Evolutionary conservation across 2,797 vertebrate genomes (phyloP).

Genomic region (Lagorchestes hirsutus): DNA sequence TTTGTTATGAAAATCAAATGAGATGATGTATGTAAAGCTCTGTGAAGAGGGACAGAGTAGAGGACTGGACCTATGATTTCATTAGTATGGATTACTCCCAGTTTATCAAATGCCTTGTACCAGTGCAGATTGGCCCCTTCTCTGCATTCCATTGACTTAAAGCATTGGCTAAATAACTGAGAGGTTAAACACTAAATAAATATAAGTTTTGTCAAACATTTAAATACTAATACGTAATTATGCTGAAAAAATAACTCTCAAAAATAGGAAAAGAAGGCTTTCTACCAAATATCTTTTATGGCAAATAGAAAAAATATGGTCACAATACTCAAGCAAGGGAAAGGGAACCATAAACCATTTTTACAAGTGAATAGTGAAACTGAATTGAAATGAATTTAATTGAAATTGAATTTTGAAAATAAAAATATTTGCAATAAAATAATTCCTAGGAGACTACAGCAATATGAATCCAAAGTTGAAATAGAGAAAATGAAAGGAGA

Average conservation of each 20-base stretch:
- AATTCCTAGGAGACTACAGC: not conserved
- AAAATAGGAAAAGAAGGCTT: not conserved
- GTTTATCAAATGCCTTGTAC: not conserved
- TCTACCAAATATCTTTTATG: not conserved
- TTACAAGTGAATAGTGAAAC: not conserved
- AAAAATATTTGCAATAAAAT: not conserved
- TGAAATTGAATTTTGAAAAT: not conserved
- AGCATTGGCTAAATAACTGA: not conserved
- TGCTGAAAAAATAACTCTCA: not conserved
- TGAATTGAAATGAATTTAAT: too few species aligned
- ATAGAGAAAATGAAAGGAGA: too few species aligned
- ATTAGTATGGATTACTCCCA: not conserved
- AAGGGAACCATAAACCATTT: not conserved
- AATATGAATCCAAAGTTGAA: not conserved
- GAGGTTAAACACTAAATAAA: not conserved
- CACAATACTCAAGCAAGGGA: not conserved
- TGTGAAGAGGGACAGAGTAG: not conserved
- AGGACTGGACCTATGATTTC: not conserved
- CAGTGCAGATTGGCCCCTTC: not conserved
- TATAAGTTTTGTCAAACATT: not conserved
- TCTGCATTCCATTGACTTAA: not conserved
- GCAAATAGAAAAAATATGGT: not conserved
- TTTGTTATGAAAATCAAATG: not conserved
- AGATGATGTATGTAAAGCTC: not conserved
- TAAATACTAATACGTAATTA: not conserved